Base-by-base conservation (phyloP, 23 tunicate species). In the Aplidium turbinatum region DNA sequence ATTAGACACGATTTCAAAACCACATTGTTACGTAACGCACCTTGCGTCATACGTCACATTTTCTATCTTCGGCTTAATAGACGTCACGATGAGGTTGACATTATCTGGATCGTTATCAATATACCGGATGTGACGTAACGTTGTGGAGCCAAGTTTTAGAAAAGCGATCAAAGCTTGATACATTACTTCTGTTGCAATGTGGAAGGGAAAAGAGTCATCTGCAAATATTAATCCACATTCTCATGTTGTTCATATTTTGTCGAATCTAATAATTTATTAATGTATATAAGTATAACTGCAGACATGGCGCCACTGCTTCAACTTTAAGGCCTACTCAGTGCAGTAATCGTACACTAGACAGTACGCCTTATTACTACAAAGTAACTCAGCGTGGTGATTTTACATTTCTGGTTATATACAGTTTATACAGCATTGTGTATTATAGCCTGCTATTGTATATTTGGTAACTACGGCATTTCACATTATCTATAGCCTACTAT, bases 11-110 rank as follows among this genome's bases (percentile, higher is more conserved):
- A n/a, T n/a, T n/a, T n/a, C n/a, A n/a, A n/a, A n/a, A n/a, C n/a
- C n/a, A n/a, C n/a, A n/a, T n/a, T n/a, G n/a, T n/a, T n/a, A n/a
- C n/a, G n/a, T n/a, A n/a, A n/a, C n/a, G n/a, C n/a, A 85, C 91
- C 91, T 85, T 16, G 78, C 47, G 50, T 85, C 91, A 34, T 77
- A 85, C 19, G 71, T 48, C 29, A 85, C 91, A 64, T 85, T 85
- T 69, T 85, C 91, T 1, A 85, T 85, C 35, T 85, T 85, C 30
- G 80, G 80, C 57, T 77, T 76, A 20, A 85, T 85, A 35, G 91
- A 77, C 65, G 91, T 85, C 78, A 77, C 83, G 23, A 85, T 77
- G 23, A 74, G 76, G 33, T 76, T 85, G 31, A 85, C 91, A 19
- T 85, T 83, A 52, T 69, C 80, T 0, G 91, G 91, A 61, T 85